Evolutionary conservation across 2,888 invertebrate species (phyloP).

Genomic region (Criorhina ranunculi): DNA sequence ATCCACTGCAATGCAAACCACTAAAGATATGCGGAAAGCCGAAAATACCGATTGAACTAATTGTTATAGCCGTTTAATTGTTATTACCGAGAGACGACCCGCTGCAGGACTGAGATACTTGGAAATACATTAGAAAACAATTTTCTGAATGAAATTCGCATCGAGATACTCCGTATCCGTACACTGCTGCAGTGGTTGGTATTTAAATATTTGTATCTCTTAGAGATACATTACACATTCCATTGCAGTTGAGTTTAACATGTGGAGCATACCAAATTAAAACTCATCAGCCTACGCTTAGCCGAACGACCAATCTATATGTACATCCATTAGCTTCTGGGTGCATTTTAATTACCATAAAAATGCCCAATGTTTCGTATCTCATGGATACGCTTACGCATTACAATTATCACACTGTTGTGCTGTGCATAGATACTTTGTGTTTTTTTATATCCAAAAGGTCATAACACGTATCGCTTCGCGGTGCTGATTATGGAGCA

Average conservation of each 20-base stretch:
- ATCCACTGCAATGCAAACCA: slow-evolving; percentile 27
- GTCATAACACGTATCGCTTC: slow-evolving; percentile 73
- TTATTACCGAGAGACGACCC: slow-evolving; percentile 60
- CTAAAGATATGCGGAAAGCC: slow-evolving; percentile 69
- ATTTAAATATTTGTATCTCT: slow-evolving; percentile 68
- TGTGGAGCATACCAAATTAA: slow-evolving; percentile 70
- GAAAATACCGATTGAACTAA: slow-evolving; percentile 74
- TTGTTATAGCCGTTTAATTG: slow-evolving; percentile 73
- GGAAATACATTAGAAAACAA: slow-evolving; percentile 72
- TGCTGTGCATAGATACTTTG: slow-evolving; percentile 25
- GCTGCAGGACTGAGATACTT: slow-evolving; percentile 44
- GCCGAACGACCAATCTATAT: neutral
- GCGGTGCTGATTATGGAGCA: slow-evolving; percentile 71
- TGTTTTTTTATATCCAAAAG: slow-evolving; percentile 46
- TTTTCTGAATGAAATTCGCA: slow-evolving; percentile 72
- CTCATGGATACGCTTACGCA: slow-evolving; percentile 68
- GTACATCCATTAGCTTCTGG: slow-evolving; percentile 67
- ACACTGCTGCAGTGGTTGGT: slow-evolving; percentile 36
- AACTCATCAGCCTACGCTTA: slow-evolving; percentile 58
- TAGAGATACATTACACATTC: slow-evolving; percentile 56
- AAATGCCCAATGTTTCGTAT: slow-evolving; percentile 63
- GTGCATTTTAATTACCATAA: slow-evolving; percentile 75
- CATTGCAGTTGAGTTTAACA: slow-evolving; percentile 55
- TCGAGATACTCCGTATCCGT: slow-evolving; percentile 38
- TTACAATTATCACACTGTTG: slow-evolving; percentile 67